These are phyloP conservation scores for Dexiosoma caninum DNA, from an alignment of 2,888 invertebrate genomes.

Conservation along the genomic window DNA sequence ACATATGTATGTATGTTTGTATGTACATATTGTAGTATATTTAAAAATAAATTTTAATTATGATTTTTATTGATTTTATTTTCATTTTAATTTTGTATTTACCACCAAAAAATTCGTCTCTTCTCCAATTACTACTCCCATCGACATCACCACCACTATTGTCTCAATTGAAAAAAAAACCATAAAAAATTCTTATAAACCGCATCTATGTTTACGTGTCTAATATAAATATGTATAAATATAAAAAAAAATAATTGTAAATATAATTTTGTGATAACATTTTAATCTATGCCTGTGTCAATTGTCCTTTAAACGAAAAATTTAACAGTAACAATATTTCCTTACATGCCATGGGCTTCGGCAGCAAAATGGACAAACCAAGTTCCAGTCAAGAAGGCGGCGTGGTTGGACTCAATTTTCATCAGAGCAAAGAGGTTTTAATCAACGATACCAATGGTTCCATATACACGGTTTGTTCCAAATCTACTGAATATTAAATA, in stretches of 20 bases:
- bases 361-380: slow-evolving; percentile 87
- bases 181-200: background rate
- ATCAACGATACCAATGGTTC: slow-evolving; percentile 86
- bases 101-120: slow-evolving; percentile 23
- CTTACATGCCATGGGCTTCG: slow-evolving; percentile 89
- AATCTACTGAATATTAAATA: background rate
- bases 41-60: background rate
- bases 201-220: background rate
- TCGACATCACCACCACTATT: background rate
- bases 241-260: background rate
- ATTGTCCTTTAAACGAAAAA: slow-evolving; percentile 2
- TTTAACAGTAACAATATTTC: slow-evolving; percentile 85
- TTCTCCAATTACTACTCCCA: slow-evolving; percentile 9
- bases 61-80: slow-evolving; percentile 24
- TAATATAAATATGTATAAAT: background rate
- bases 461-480: slow-evolving; percentile 75
- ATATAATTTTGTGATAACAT: slow-evolving; percentile 21
- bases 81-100: slow-evolving; percentile 37
- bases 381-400: slow-evolving; percentile 92
- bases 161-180: slow-evolving; percentile 21
- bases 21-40: too few species aligned
- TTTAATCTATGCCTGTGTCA: background rate
- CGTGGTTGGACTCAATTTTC: slow-evolving; percentile 92
- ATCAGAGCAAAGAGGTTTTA: slow-evolving; percentile 92
- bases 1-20: too few species aligned